These are phyloP conservation scores for Troglohyphantes excavatus DNA, from an alignment of 2,888 invertebrate species.

Conservation along the genomic window DNA sequence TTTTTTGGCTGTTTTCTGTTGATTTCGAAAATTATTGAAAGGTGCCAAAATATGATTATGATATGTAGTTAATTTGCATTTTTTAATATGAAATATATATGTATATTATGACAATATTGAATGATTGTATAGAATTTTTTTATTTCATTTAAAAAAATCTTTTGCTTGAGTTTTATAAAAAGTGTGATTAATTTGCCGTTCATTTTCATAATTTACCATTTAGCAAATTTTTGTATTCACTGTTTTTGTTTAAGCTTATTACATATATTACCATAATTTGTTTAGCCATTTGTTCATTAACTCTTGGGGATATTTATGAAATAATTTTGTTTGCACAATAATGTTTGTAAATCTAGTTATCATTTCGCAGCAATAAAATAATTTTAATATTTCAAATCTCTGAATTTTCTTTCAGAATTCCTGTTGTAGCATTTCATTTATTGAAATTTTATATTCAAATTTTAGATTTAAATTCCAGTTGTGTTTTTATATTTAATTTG, in stretches of 20 bases:
- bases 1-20: neutral
- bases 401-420: neutral
- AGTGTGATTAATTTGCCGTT: no score
- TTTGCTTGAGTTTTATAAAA: no score
- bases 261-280: neutral
- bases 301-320: neutral
- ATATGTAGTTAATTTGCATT: neutral
- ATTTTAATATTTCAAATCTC: neutral
- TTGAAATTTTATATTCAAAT: no score
- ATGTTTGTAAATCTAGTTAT: neutral
- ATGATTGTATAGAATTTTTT: neutral
- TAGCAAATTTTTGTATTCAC: neutral
- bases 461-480: no score
- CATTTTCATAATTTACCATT: neutral
- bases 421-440: no score
- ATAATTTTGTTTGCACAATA: neutral
- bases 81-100: neutral
- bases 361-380: neutral
- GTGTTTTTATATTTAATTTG: no score
- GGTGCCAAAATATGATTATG: neutral
- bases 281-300: neutral
- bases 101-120: no score
- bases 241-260: neutral
- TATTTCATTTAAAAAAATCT: neutral
- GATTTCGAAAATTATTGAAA: neutral